A percentile compares a stretch with the other conserved stretches of the same genome.
Evolutionary conservation across 2,113 vertebrate species (phyloP).

Genomic region (Aptenodytes forsteri): DNA sequence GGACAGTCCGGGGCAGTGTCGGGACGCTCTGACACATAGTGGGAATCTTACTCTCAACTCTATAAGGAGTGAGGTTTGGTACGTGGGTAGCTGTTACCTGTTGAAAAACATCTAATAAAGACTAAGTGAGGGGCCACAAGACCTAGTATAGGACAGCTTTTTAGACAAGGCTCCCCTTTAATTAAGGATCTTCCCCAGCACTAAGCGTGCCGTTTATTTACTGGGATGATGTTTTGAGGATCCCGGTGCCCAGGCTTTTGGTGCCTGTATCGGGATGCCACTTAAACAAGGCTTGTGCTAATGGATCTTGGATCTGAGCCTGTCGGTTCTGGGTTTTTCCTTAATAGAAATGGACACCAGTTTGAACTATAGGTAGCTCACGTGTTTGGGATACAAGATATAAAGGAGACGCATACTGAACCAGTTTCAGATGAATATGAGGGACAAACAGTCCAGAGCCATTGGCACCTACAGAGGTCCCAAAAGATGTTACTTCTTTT

Average conservation of each 20-base stretch:
- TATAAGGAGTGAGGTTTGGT: neutral
- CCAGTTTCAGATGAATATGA: neutral
- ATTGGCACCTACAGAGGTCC: neutral
- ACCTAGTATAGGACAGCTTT: neutral
- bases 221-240: neutral
- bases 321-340: neutral
- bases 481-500: neutral
- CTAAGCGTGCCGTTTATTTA: neutral
- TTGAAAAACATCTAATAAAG: neutral
- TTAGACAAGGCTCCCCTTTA: neutral
- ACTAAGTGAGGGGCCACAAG: neutral
- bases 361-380: fast-evolving
- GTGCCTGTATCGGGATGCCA: neutral
- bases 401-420: neutral
- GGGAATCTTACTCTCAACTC: fast-evolving
- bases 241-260: neutral
- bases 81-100: neutral
- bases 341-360: neutral
- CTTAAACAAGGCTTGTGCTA: neutral
- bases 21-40: neutral
- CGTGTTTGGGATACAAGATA: neutral
- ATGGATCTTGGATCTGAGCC: neutral
- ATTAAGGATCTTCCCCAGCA: neutral
- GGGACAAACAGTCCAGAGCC: neutral
- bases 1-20: neutral